Conservation (phyloP, 2,888 invertebrate species). For the Eupithecia subumbrata region DNA sequence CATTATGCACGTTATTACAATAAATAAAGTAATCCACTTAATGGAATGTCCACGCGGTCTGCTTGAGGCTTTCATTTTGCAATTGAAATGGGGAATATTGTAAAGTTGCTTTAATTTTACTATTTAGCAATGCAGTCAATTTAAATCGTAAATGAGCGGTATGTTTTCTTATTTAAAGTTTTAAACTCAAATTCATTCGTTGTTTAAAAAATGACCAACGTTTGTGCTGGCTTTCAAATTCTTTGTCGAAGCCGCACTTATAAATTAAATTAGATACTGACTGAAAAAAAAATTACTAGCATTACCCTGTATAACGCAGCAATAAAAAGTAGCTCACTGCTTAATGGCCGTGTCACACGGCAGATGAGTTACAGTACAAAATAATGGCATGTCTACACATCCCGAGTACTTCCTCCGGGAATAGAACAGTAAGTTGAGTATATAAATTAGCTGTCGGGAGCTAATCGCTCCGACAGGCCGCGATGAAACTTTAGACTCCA, state of each 20-base stretch:
- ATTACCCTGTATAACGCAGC: background rate
- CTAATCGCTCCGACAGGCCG: slow-evolving; percentile 82
- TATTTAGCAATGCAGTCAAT: slow-evolving; percentile 21
- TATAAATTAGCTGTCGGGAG: slow-evolving; percentile 83
- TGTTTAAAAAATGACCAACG: background rate
- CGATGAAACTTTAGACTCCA: slow-evolving; percentile 80
- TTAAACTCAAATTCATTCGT: background rate
- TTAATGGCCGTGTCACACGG: background rate
- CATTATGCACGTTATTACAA: slow-evolving; percentile 34
- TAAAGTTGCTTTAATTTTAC: slow-evolving; percentile 21
- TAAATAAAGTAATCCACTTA: slow-evolving; percentile 40
- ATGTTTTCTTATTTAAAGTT: background rate
- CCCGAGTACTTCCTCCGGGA: slow-evolving; percentile 64
- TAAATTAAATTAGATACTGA: background rate
- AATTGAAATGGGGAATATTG: slow-evolving; percentile 32
- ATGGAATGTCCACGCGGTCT: slow-evolving; percentile 37
- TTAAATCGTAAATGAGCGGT: slow-evolving; percentile 5
- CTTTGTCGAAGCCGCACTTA: background rate
- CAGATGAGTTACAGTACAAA: slow-evolving; percentile 15
- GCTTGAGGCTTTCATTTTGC: slow-evolving; percentile 37
- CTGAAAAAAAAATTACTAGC: background rate
- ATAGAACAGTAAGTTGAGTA: slow-evolving; percentile 82
- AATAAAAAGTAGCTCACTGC: background rate
- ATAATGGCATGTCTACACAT: slow-evolving; percentile 58
- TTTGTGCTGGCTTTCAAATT: background rate